These are phyloP conservation scores for Mallotus villosus DNA, from an alignment of 2,797 vertebrate species.

Conservation along the genomic window DNA sequence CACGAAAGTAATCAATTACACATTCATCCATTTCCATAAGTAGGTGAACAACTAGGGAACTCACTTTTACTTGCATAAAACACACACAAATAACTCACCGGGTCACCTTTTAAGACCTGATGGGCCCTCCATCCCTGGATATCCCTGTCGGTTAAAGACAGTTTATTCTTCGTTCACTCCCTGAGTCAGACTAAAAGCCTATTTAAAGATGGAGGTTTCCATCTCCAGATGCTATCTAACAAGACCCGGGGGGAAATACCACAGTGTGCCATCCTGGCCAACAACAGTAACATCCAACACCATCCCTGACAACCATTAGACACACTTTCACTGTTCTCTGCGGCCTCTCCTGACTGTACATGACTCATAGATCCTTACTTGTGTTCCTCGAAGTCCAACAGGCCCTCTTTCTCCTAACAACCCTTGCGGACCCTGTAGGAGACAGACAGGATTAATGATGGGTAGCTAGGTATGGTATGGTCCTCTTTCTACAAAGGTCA, in stretches of 20 bases:
- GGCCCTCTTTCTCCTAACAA: constrained; percentile 70
- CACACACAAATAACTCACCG: constrained; percentile 57
- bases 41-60: not conserved
- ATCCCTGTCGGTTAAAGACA: constrained; percentile 65
- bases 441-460: constrained; percentile 10
- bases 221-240: not conserved
- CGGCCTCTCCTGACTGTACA: not conserved
- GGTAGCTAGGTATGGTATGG: not conserved
- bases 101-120: constrained; percentile 76
- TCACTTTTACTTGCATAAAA: not conserved
- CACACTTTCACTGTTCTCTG: not conserved
- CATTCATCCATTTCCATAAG: not conserved
- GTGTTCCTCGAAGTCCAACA: constrained; percentile 67
- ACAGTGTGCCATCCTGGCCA: not conserved
- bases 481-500: not conserved
- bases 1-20: not conserved
- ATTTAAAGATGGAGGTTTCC: not conserved
- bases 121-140: constrained; percentile 64
- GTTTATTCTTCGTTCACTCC: not conserved
- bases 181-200: not conserved
- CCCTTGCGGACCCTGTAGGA: constrained; percentile 74
- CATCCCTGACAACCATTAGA: not conserved
- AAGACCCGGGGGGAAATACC: not conserved
- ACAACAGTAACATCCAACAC: not conserved
- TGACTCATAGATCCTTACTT: constrained; percentile 64